Base-by-base conservation (phyloP, 1,140 invertebrate species). In the Brachionus rubens region DNA sequence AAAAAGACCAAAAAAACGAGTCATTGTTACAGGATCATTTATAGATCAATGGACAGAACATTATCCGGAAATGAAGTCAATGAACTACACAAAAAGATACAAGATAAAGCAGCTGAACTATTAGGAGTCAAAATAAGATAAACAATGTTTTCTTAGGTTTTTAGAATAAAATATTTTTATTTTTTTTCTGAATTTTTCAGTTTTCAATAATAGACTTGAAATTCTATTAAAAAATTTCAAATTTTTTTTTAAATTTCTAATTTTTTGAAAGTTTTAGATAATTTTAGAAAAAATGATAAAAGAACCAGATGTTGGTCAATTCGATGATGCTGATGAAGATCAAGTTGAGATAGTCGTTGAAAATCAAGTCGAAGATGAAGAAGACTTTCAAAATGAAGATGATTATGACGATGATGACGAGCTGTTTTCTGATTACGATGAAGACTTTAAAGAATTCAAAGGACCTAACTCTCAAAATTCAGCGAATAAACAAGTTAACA, bases 21-120 rank as follows among this genome's bases (percentile, higher is more conserved):
- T 78, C 90, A 96, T 70, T 94, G 92, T 82, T 99, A 95, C 82
- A 88, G 91, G 79, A 94, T 99, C 78, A 86, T 91, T 1, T 99
- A 99, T 82, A 88, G 96, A 77, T 92, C 96, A 82, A 91, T 96
- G 89, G 91, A 96, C 80, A 88, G 89, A 77, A 92, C 91, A 2
- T 84, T 99, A 10, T 91, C 89, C 0, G 90, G 96, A 82, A 86
- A 86, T 0, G 94, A 99, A 87, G 94, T 95, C 0, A 94, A 92
- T 85, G 77, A 86, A 52, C 82, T 98, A 21, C 96, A 98, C 83
- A 86, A 89, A 79, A 81, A 88, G 80, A 96, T 99, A 78, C 89
- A 87, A 81, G 80, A 87, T 41, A 84, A 84, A 46, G 88, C 88
- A 52, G 80, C 79, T 4, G 81, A 87, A 59, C 80, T 87, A 76